A percentile compares a stretch with the other conserved stretches of the same genome.
Evolutionary conservation across 2,113 vertebrate genomes (phyloP).

Genomic region (Vidua chalybeata): DNA sequence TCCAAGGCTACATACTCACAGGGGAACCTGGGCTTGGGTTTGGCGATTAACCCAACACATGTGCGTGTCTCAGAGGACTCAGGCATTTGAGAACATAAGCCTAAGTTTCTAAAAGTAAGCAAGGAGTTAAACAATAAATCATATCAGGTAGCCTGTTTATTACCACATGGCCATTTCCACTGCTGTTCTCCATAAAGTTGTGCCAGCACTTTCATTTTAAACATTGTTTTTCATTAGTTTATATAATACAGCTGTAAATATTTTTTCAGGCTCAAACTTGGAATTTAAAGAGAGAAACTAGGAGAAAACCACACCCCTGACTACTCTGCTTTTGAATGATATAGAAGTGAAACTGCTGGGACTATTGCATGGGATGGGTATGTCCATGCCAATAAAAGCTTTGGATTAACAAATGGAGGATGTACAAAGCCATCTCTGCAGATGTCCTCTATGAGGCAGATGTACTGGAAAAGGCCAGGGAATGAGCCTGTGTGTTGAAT

Average conservation of each 20-base stretch:
- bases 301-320: neutral
- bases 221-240: constrained; percentile 50
- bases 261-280: constrained; percentile 24
- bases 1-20: neutral
- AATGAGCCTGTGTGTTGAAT: neutral
- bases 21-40: neutral
- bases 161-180: constrained; percentile 20
- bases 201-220: constrained; percentile 51
- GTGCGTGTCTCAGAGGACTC: neutral
- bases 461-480: neutral
- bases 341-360: neutral
- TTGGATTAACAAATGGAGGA: neutral
- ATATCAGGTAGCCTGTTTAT: constrained; percentile 50
- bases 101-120: neutral
- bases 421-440: neutral
- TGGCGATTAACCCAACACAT: neutral
- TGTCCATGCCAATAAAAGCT: neutral
- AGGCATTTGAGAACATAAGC: neutral
- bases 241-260: constrained; percentile 54
- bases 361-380: neutral
- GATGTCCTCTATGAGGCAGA: neutral
- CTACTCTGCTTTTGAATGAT: neutral
- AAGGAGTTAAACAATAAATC: constrained; percentile 58
- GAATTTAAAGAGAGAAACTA: neutral
- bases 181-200: constrained; percentile 18